A percentile compares a stretch with the other conserved stretches of the same genome.
Evolutionary conservation across 2,888 invertebrate genomes (phyloP).

Genomic region (Latheticus oryzae): DNA sequence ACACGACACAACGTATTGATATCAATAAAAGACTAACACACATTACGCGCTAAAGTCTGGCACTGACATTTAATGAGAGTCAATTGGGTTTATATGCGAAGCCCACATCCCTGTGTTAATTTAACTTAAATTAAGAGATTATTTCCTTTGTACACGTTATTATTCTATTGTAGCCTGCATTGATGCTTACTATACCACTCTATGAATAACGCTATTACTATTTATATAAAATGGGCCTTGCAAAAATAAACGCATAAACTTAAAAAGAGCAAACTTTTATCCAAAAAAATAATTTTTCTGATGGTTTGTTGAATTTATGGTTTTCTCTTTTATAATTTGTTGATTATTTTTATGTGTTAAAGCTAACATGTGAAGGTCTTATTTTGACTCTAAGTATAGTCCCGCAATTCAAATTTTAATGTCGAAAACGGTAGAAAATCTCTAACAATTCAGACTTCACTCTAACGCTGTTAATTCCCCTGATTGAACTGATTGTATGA

Average conservation of each 20-base stretch:
- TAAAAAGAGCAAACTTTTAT: too few relatives aligned
- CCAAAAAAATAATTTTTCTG: too few relatives aligned
- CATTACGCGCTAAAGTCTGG: conserved; percentile 52
- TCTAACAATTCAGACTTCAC: too few relatives aligned
- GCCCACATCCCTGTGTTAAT: conserved; percentile 66
- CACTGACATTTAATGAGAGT: conserved; percentile 62
- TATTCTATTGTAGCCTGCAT: conserved; percentile 63
- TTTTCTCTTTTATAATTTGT: too few relatives aligned
- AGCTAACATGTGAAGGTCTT: too few relatives aligned
- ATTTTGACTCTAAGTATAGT: too few relatives aligned
- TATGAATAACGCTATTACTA: conserved; percentile 44
- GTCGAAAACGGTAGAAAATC: too few relatives aligned
- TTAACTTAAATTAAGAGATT: conserved; percentile 68
- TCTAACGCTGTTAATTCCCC: conserved; percentile 1
- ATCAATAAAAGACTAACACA: conserved; percentile 47
- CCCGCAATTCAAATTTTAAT: too few relatives aligned
- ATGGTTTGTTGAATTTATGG: too few relatives aligned
- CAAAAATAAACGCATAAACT: conserved; percentile 38
- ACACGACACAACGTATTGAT: conserved; percentile 12
- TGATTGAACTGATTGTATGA: conserved; percentile 27
- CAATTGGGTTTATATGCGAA: conserved; percentile 66
- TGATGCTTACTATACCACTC: conserved; percentile 50
- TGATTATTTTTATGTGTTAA: too few relatives aligned
- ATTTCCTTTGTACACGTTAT: conserved; percentile 67
- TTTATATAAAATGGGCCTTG: conserved; percentile 40